These are phyloP conservation scores for Neodon shergylaensis DNA, from an alignment of 2,113 vertebrate genomes.

Conservation along the genomic window DNA sequence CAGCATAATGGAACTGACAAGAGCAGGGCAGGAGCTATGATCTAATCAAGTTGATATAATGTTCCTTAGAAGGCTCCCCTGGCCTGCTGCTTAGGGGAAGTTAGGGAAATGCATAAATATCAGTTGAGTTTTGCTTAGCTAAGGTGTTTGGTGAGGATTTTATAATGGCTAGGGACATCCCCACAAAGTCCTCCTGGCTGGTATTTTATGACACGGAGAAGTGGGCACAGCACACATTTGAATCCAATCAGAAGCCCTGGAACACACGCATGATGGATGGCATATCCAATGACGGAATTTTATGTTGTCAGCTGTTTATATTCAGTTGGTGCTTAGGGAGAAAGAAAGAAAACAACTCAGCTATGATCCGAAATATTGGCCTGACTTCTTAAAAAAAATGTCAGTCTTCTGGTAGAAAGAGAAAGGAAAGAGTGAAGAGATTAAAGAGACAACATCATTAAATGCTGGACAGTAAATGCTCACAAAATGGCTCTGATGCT, in stretches of 20 bases:
- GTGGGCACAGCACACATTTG: background rate
- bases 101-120: conserved; percentile 18
- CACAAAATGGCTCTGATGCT: background rate
- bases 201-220: conserved; percentile 8
- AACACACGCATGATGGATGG: background rate
- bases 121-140: conserved; percentile 44
- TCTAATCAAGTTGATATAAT: background rate
- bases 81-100: background rate
- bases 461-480: background rate
- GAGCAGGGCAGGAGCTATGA: conserved; percentile 40
- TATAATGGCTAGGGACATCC: background rate
- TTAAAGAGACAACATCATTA: background rate
- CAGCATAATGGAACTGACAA: conserved; percentile 26
- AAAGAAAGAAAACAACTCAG: background rate
- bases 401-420: background rate
- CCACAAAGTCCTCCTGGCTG: background rate
- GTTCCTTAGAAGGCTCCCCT: background rate
- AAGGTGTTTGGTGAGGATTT: conserved; percentile 29
- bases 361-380: background rate
- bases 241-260: background rate
- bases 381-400: background rate
- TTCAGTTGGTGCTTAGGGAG: background rate
- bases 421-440: background rate
- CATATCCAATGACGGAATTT: background rate
- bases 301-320: background rate